A percentile compares a stretch with the other conserved stretches of the same genome.
Evolutionary conservation across 2,113 vertebrate genomes (phyloP).

Genomic region (Gallinago jamesoni): DNA sequence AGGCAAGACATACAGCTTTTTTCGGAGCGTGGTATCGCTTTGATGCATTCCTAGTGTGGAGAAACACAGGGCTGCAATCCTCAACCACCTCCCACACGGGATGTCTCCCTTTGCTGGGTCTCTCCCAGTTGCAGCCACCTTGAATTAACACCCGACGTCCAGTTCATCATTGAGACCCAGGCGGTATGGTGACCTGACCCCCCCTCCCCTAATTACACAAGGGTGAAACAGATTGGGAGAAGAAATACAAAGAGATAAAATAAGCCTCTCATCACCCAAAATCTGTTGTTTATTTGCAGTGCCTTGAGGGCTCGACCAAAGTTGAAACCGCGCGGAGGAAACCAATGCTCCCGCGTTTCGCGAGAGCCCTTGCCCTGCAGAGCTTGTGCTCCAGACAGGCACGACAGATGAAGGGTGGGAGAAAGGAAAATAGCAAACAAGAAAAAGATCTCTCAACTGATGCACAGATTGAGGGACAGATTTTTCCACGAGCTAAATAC

Average conservation of each 20-base stretch:
- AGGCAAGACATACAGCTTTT: background rate
- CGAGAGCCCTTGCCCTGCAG: constrained; percentile 12
- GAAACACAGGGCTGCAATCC: rapidly evolving
- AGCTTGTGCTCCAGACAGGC: constrained; percentile 40
- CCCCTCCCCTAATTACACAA: background rate
- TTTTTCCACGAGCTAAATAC: constrained; percentile 44
- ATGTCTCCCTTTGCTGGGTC: background rate
- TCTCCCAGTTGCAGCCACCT: background rate
- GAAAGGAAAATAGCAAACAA: constrained; percentile 56
- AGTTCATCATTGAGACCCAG: background rate
- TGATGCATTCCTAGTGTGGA: background rate
- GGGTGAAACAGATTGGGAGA: background rate
- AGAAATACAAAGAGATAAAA: background rate
- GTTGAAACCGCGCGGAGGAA: background rate
- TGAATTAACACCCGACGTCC: rapidly evolving
- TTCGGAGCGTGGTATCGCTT: rapidly evolving
- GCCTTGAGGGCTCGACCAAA: background rate
- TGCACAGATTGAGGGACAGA: constrained; percentile 66
- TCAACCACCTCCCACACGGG: rapidly evolving
- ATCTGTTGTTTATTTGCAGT: background rate
- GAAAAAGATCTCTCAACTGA: constrained; percentile 6
- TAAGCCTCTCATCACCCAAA: background rate
- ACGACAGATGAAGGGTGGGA: constrained; percentile 66
- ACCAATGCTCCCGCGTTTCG: background rate
- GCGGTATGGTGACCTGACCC: rapidly evolving